Conservation (phyloP, 2,888 invertebrate genomes). For the Dryobota labecula region DNA sequence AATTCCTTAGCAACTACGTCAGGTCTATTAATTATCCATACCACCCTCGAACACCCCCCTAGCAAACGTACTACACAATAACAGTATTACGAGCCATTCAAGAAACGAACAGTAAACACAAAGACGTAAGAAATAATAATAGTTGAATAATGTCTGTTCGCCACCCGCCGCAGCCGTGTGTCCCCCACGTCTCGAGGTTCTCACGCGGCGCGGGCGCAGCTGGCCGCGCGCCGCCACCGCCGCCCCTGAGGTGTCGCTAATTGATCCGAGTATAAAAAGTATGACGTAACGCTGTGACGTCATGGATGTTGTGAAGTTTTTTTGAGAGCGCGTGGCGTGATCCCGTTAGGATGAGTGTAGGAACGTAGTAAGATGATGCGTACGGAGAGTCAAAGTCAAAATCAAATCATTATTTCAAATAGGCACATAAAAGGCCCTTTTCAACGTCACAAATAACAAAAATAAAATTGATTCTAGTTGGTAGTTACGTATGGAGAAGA, state of each 20-base stretch:
- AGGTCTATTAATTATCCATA: conserved; percentile 36
- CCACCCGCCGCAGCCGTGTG: conserved; percentile 66
- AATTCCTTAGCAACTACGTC: not conserved
- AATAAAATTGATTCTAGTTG: no score
- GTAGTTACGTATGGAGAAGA: no score
- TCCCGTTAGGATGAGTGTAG: conserved; percentile 25
- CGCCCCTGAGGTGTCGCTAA: conserved; percentile 58
- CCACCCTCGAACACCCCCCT: conserved; percentile 54
- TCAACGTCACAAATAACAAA: no score
- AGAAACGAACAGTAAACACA: conserved; percentile 47
- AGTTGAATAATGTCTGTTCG: conserved; percentile 38
- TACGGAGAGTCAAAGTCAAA: no score
- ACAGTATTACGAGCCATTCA: conserved; percentile 43
- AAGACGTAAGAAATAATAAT: conserved; percentile 51
- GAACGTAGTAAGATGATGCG: not conserved
- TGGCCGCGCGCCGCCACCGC: conserved; percentile 51
- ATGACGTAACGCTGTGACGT: conserved; percentile 52
- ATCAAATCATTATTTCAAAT: no score
- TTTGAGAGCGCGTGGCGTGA: conserved; percentile 52
- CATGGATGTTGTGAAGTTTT: conserved; percentile 42
- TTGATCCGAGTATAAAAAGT: conserved; percentile 46
- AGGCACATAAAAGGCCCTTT: no score
- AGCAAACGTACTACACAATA: conserved; percentile 42
- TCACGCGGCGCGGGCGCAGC: conserved; percentile 60
- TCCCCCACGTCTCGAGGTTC: conserved; percentile 61